Conservation (phyloP, 2,113 vertebrate species). For the Pterocles burchelli region DNA sequence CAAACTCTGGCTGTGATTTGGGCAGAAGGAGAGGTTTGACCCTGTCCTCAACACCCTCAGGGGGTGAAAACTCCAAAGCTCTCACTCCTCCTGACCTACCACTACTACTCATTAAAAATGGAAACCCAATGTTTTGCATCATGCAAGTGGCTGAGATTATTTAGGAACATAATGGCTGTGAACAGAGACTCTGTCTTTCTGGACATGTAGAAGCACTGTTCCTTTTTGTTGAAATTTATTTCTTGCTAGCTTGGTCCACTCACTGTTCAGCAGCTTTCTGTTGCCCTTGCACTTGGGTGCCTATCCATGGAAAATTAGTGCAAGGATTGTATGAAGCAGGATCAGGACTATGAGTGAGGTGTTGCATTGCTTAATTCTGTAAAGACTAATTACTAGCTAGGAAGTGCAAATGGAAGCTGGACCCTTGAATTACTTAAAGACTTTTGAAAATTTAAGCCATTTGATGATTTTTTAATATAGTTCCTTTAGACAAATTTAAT, state of each 20-base stretch:
- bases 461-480: not conserved
- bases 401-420: not conserved
- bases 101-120: not conserved
- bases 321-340: not conserved
- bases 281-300: not conserved
- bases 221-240: not conserved
- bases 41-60: not conserved
- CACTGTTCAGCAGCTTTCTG: not conserved
- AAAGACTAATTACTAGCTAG: not conserved
- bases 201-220: accelerated
- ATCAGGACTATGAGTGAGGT: not conserved
- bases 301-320: not conserved
- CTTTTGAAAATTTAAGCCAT: not conserved
- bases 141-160: not conserved
- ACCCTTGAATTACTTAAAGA: not conserved
- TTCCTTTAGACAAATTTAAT: not conserved
- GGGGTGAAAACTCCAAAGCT: not conserved
- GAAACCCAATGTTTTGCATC: not conserved
- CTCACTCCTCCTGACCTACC: not conserved
- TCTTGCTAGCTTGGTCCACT: not conserved
- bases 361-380: not conserved
- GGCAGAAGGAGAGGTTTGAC: not conserved
- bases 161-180: not conserved
- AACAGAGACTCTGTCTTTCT: not conserved
- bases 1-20: not conserved